Evolutionary conservation across 92 coral and sea anemone species (phyloP).

Genomic region (Epizoanthus ramosus): DNA sequence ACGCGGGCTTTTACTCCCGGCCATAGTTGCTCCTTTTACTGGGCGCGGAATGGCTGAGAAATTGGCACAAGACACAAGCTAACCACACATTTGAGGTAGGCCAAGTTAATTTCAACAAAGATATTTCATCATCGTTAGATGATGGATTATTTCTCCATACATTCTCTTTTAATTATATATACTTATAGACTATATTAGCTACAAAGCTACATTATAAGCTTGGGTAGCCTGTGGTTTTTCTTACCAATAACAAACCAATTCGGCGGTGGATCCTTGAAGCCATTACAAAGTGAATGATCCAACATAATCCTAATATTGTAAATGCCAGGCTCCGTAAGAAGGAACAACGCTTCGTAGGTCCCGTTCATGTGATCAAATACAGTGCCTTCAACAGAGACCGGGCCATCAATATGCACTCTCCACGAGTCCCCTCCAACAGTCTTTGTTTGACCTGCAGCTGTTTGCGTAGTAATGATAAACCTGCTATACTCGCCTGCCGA

Average conservation of each 20-base stretch:
- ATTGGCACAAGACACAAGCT: too few relatives aligned
- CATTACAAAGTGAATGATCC: conserved; percentile 82
- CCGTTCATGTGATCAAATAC: conserved; percentile 85
- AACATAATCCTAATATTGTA: conserved; percentile 69
- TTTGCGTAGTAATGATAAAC: conserved; percentile 74
- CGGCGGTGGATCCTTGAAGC: conserved; percentile 77
- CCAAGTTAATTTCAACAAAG: too few relatives aligned
- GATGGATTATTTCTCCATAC: too few relatives aligned
- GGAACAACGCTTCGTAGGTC: conserved; percentile 88
- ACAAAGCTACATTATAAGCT: too few relatives aligned
- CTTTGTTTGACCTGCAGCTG: conserved; percentile 62
- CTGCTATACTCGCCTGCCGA: conserved; percentile 91
- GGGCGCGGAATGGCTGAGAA: too few relatives aligned
- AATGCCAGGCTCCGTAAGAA: conserved; percentile 69
- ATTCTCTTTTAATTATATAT: too few relatives aligned
- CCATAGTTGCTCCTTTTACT: too few relatives aligned
- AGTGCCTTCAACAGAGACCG: conserved; percentile 85
- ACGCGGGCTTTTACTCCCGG: too few relatives aligned
- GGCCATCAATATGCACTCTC: conserved; percentile 85
- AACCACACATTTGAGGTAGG: too few relatives aligned
- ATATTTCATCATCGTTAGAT: too few relatives aligned
- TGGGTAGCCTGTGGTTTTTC: not conserved
- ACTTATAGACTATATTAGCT: too few relatives aligned
- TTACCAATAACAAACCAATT: conserved; percentile 79
- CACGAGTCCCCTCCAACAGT: conserved; percentile 90